Evolutionary conservation across 1,140 invertebrate genomes (phyloP).

Genomic region (Bombus haemorrhoidalis): DNA sequence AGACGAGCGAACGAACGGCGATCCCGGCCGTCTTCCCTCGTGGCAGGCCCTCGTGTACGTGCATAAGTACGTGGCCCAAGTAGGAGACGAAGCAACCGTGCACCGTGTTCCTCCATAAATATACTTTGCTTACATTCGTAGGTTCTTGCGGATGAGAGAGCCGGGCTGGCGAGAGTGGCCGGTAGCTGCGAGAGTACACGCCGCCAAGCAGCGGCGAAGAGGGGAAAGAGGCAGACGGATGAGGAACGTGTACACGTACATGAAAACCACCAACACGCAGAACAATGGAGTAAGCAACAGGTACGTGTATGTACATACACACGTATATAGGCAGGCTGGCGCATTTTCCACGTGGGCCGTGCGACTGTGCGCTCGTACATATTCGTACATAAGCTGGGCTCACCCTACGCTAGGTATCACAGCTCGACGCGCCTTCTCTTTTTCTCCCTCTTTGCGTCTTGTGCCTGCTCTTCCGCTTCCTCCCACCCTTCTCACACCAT

Average conservation of each 20-base stretch:
- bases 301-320: conserved; percentile 67
- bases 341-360: neutral
- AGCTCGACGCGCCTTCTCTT: conserved; percentile 59
- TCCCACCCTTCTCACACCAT: neutral
- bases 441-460: conserved; percentile 17
- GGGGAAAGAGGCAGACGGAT: neutral
- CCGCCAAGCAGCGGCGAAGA: conserved; percentile 24
- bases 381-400: conserved; percentile 11
- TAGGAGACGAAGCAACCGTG: conserved; percentile 12
- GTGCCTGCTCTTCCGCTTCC: no score
- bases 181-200: conserved; percentile 30
- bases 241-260: conserved; percentile 24
- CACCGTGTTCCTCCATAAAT: conserved; percentile 24
- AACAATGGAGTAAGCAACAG: conserved; percentile 79
- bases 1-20: neutral
- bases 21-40: neutral
- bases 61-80: neutral
- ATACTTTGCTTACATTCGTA: conserved; percentile 38
- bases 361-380: neutral
- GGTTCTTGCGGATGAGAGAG: conserved; percentile 19
- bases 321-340: neutral
- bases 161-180: conserved; percentile 18
- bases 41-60: neutral
- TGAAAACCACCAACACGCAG: conserved; percentile 44
- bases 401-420: conserved; percentile 67